Conservation (phyloP, 2,797 vertebrate species). For the Sebastes flavidus region DNA sequence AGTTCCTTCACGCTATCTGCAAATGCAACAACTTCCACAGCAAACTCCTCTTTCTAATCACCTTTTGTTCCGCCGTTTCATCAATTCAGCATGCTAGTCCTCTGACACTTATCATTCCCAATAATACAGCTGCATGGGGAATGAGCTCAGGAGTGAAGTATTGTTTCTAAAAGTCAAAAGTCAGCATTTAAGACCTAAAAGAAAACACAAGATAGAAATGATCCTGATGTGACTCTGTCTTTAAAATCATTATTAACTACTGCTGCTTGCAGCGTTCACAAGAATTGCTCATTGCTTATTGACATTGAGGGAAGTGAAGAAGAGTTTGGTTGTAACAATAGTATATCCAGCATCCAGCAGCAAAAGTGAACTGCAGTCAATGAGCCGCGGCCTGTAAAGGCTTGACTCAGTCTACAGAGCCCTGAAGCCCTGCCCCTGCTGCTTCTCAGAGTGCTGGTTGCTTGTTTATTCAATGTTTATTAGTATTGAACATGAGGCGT, state of each 20-base stretch:
- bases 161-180: neutral
- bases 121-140: neutral
- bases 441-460: accelerated
- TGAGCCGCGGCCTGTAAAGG: neutral
- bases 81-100: neutral
- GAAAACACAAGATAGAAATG: neutral
- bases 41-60: conserved; percentile 9
- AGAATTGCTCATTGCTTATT: no score
- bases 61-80: conserved; percentile 6
- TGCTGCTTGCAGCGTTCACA: no score
- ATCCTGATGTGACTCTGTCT: neutral
- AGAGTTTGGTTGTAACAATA: accelerated
- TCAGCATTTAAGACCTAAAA: neutral
- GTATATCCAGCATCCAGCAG: neutral
- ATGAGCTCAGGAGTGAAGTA: neutral
- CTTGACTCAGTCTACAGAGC: neutral
- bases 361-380: neutral
- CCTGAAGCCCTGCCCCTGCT: neutral
- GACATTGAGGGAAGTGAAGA: neutral
- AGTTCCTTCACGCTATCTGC: neutral
- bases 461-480: no score
- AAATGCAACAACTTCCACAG: conserved; percentile 1
- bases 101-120: neutral
- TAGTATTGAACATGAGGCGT: accelerated
- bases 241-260: no score